These are phyloP conservation scores for Catostylus mosaicus DNA, from an alignment of 30 jellyfish, hydroid and myxozoan genomes.

Conservation along the genomic window DNA sequence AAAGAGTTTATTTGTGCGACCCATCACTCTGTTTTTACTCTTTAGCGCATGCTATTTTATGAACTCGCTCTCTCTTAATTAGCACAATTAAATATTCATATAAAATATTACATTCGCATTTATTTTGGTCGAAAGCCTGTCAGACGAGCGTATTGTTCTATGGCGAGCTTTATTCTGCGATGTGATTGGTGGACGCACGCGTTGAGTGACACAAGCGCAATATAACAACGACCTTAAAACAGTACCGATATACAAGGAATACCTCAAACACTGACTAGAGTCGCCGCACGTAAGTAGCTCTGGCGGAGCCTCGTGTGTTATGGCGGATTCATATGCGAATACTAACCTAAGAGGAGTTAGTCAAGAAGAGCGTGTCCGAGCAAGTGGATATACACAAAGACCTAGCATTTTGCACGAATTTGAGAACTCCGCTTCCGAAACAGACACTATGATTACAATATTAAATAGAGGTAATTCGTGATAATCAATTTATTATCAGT, in stretches of 20 bases:
- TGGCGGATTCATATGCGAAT: conserved; percentile 66
- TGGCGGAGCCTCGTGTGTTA: conserved; percentile 62
- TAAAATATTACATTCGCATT: conserved; percentile 61
- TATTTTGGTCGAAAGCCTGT: conserved; percentile 60
- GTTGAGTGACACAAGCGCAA: conserved; percentile 72
- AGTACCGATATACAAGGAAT: conserved; percentile 59
- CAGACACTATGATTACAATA: conserved; percentile 74
- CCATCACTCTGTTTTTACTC: conserved; percentile 57
- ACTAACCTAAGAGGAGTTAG: conserved; percentile 48
- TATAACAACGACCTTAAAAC: conserved; percentile 63
- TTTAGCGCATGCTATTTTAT: conserved; percentile 59
- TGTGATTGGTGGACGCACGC: conserved; percentile 64
- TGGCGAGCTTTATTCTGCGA: conserved; percentile 36
- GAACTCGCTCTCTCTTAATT: conserved; percentile 61
- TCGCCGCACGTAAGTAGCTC: conserved; percentile 37
- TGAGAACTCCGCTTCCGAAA: conserved; percentile 76
- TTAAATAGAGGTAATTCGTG: conserved; percentile 76
- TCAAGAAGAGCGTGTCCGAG: conserved; percentile 61
- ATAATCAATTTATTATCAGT: conserved; percentile 44
- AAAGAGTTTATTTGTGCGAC: conserved; percentile 72
- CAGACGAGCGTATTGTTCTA: conserved; percentile 62
- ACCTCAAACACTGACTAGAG: conserved; percentile 68
- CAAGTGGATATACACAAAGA: conserved; percentile 62
- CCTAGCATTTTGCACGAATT: conserved; percentile 70
- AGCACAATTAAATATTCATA: conserved; percentile 82